Evolutionary conservation across 2,797 vertebrate genomes (phyloP), one percentile per base, ranked within the genome.

Genomic region (Cyprinodon diabolis): DNA sequence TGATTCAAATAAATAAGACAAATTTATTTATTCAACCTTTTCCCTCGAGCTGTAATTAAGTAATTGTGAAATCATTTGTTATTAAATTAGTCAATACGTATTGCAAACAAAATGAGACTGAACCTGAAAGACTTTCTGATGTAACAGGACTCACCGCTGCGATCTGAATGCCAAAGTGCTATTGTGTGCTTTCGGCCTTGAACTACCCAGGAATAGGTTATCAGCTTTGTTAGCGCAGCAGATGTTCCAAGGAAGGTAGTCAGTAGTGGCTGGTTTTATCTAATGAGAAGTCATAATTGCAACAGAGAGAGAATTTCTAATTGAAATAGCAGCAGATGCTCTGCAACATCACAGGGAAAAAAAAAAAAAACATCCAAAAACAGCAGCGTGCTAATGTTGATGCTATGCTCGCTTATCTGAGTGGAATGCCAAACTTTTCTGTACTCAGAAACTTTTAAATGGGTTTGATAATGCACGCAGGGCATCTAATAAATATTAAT

Each of bases 201-300:
- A 88, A 92, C 90, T 75, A 66, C 67, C 63, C 71, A 49, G 81
- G 79, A 76, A 90, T 90, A 84, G 80, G 84, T 94, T 91, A 92
- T 92, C 90, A 86, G 82, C 86, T 81, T 87, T 81, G 88, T 89
- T 87, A 93, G 88, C 88, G 79, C 73, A 81, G 82, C 92, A 89
- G 90, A 90, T 93, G 87, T 82, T 89, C 81, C 78, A 82, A 87
- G 86, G 84, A 91, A 90, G 83, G 71, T 79, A 63, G 83, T 89
- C 87, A 77, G 83, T 88, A 88, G 81, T 76, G 83, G 82, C 83
- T 87, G 84, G 89, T 87, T 82, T 75, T 80, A 75, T 76, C 85
- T 93, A 93, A 95, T 92, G 91, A 93, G 90, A 88, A 85, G 83
- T 70, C 66, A 56, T 91, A 90, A 93, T 93, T 90, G 88, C 86